Percentiles rank a stretch among this genome's conserved stretches.
These are phyloP conservation scores for Onchidella celtica DNA, from an alignment of 2,888 invertebrate species.

Conservation along the genomic window DNA sequence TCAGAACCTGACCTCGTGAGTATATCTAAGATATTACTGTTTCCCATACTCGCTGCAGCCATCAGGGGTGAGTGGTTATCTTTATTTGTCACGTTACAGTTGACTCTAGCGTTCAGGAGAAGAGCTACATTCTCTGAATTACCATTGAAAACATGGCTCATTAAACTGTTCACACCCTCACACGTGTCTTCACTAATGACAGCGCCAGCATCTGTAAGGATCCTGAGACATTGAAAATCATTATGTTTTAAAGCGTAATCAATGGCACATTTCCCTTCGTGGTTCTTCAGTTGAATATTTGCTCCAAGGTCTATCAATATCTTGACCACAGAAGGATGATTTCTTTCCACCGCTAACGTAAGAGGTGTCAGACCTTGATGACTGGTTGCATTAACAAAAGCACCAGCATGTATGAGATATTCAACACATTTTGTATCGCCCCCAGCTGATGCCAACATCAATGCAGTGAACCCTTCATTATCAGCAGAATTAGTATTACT, in stretches of 20 bases:
- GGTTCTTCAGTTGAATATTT: not conserved
- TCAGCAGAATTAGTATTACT: not conserved
- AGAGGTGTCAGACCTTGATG: not conserved
- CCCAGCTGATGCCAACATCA: no score
- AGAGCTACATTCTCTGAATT: not conserved
- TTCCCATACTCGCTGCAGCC: no score
- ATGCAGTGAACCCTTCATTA: not conserved
- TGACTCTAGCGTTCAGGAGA: not conserved
- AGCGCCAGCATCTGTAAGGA: not conserved
- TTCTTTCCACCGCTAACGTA: not conserved
- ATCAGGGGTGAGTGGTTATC: not conserved
- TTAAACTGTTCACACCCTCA: not conserved
- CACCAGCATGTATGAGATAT: not conserved
- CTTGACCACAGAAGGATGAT: not conserved
- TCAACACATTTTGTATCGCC: no score
- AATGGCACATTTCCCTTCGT: not conserved
- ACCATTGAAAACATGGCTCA: not conserved
- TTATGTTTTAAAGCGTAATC: not conserved
- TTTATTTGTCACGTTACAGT: not conserved
- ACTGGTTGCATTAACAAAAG: not conserved
- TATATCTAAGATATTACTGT: not conserved
- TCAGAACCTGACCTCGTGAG: not conserved
- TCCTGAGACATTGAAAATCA: not conserved
- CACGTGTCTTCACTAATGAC: not conserved
- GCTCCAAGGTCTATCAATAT: not conserved